A percentile compares a stretch with the other conserved stretches of the same genome.
Conservation (phyloP, 1,140 invertebrate species). For the Trissolcus basalis region DNA sequence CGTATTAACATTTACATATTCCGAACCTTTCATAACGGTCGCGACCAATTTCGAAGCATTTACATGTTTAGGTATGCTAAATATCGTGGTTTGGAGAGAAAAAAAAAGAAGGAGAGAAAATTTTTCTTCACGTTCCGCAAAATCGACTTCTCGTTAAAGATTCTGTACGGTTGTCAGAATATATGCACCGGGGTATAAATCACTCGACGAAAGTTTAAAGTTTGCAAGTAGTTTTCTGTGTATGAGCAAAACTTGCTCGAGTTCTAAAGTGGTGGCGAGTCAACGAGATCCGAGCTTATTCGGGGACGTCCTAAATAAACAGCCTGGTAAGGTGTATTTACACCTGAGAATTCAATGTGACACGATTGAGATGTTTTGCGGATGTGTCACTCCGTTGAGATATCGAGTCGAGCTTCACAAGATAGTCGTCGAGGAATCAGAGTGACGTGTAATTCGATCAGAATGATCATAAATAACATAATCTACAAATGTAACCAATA, state of each 20-base stretch:
- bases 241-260: constrained; percentile 12
- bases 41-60: constrained; percentile 48
- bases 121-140: constrained; percentile 30
- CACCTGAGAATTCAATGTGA: constrained; percentile 11
- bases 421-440: too few species aligned
- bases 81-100: constrained; percentile 15
- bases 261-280: constrained; percentile 6
- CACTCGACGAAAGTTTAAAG: constrained; percentile 14
- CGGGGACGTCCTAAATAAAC: neutral
- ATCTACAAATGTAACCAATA: too few species aligned
- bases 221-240: constrained; percentile 17
- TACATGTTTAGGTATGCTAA: constrained; percentile 43
- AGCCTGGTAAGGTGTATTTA: constrained; percentile 13
- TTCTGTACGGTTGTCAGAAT: constrained; percentile 14
- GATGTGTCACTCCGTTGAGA: neutral
- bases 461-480: too few species aligned
- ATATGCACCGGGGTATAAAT: constrained; percentile 33
- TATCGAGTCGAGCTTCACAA: constrained; percentile 8
- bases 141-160: constrained; percentile 33
- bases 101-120: neutral
- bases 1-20: constrained; percentile 48
- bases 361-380: constrained; percentile 17
- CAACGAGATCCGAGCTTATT: constrained; percentile 17
- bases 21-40: constrained; percentile 36
- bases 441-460: too few species aligned